Evolutionary conservation across 2,113 vertebrate species (phyloP), one percentile per base, ranked within the genome.

Genomic region (Nasalis larvatus): DNA sequence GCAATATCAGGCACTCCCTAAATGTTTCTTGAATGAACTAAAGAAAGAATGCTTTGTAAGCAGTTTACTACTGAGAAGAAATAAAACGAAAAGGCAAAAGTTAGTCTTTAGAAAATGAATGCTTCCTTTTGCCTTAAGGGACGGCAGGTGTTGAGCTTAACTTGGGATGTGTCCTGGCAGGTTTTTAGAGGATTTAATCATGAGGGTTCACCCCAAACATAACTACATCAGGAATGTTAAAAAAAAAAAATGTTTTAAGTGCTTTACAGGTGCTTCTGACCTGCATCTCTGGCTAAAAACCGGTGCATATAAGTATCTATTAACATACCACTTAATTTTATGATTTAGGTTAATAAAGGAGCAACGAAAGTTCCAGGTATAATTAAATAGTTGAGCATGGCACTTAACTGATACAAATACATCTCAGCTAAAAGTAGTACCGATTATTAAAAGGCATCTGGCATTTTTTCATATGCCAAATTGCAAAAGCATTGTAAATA

Each of bases 271-370:
- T 58, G 60, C 63, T 73, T 86, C 60, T 66, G 52, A 92, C 49
- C 80, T 71, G 14, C 42, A 56, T 40, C 13, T 32, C 18, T 87
- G 68, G 21, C 69, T 77, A n/a, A 63, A 77, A 63, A 54, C 20
- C 20, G 16, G 89, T 63, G 49, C 42, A 37, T 49, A 13, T 8
- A 54, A 60, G 32, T 74, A 54, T 83, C 52, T 83, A 68, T 63
- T 86, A 82, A 37, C 32, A 47, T 21, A 32, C 40, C 42, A 27
- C 54, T 25, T 54, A 11, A 49, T 77, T 84, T 97, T 87, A 86
- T 42, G 30, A 90, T 88, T 86, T 77, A 45, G 42, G 66, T 21
- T 73, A 92, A 86, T 49, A 58, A 92, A 94, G 86, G 60, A 90
- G 32, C 8, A 73, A 77, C 35, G 56, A 30, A 89, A n/a, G 7